phyloP scores from a whole-genome alignment of 2,888 invertebrate genomes.

The Geotrupes spiniger region DNA sequence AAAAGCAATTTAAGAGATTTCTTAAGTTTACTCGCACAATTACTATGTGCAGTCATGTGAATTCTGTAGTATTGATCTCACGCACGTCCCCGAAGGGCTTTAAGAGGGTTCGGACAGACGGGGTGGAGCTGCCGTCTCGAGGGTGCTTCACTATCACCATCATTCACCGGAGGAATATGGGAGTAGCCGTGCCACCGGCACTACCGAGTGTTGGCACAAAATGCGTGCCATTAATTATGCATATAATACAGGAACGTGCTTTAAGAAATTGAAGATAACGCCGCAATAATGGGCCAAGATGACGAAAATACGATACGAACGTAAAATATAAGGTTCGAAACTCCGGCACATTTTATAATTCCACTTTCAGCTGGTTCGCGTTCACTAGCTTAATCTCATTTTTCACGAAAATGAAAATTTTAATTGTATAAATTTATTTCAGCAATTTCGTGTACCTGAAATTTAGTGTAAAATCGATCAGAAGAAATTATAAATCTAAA shows the following conservation, averaged over 20 bases:
- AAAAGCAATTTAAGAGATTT: constrained; percentile 17
- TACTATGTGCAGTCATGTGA: constrained; percentile 21
- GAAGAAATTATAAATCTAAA: no score
- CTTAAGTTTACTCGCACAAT: constrained; percentile 14
- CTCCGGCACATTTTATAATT: no score
- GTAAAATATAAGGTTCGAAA: constrained; percentile 6
- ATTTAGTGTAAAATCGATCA: no score
- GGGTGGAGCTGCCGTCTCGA: constrained; percentile 32
- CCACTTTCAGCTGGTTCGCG: no score
- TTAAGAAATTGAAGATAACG: constrained; percentile 17
- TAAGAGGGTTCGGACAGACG: constrained; percentile 34
- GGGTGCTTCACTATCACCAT: constrained; percentile 31
- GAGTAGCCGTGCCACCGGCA: constrained; percentile 13
- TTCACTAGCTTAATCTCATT: no score
- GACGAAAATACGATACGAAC: constrained; percentile 5
- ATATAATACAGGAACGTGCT: constrained; percentile 10
- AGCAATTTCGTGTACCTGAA: no score
- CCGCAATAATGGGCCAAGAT: constrained; percentile 11
- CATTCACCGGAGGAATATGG: constrained; percentile 25
- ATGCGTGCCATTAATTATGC: constrained; percentile 15
- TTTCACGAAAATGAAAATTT: no score
- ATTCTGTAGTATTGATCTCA: constrained; percentile 31
- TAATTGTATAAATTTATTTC: no score
- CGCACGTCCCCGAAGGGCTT: constrained; percentile 32
- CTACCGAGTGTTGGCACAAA: constrained; percentile 9